Conservation (phyloP, 2,888 invertebrate species). For the Rotaria macrura region DNA sequence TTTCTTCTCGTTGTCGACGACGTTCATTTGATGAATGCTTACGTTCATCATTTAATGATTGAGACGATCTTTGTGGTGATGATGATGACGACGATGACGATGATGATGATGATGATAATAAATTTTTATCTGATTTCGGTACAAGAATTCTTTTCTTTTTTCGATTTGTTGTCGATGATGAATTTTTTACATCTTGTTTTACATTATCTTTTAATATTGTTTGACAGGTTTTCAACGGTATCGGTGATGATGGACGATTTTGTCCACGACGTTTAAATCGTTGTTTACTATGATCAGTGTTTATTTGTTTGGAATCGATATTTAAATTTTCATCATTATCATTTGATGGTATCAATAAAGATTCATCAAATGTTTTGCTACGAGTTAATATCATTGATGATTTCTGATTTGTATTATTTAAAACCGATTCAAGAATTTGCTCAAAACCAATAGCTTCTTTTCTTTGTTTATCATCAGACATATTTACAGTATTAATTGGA, state of each 20-base stretch:
- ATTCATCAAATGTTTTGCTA: background rate
- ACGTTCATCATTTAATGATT: background rate
- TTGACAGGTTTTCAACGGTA: background rate
- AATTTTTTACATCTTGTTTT: background rate
- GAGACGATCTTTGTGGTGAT: background rate
- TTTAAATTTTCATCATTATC: background rate
- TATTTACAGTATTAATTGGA: background rate
- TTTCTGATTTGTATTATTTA: background rate
- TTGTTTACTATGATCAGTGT: background rate
- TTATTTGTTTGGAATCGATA: background rate
- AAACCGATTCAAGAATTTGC: background rate
- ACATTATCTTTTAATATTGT: background rate
- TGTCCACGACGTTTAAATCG: constrained; percentile 1
- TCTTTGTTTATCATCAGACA: background rate
- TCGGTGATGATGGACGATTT: background rate
- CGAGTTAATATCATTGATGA: background rate
- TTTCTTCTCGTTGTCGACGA: background rate
- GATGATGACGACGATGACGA: background rate
- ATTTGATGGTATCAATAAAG: background rate
- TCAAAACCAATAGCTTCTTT: background rate
- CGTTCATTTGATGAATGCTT: background rate
- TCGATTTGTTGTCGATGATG: background rate
- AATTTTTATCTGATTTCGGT: background rate
- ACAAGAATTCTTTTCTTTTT: background rate
- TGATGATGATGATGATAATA: background rate